Base-by-base conservation (phyloP, 2,888 invertebrate species). In the Aethes cnicana region DNA sequence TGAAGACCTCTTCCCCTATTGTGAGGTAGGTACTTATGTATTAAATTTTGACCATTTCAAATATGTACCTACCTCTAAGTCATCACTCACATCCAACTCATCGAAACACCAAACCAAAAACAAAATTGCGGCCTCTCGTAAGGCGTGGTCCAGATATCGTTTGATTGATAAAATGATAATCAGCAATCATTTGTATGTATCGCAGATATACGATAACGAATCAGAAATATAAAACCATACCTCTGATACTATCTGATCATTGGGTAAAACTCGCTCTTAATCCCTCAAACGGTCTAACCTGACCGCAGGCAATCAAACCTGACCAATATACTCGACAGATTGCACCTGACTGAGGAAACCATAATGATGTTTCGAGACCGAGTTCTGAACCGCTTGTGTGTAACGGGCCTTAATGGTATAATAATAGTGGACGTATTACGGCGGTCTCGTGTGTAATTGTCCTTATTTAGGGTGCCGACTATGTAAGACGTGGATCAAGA, bases 401-500 rank as follows among this genome's bases (percentile, higher is more conserved):
- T 81, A 82, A 82, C 82, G 81, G 71, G 61, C 66, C 61, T 67
- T 81, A 81, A 82, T 81, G 75, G 70, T 63, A 76, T 77, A 81
- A 81, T 82, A 78, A 77, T 76, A 67, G 69, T 59, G 61, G 68
- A 61, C 56, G 63, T 58, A 63, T 66, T 67, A 68, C 60, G 57
- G 59, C 61, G 66, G 71, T 77, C 75, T 74, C 74, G 72, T 80
- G 75, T 79, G 77, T 77, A 78, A 78, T 77, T 77, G 71, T 66
- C 68, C 66, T 67, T 72, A 71, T 66, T 61, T 66, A 53, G 58
- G 63, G 66, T 66, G 64, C 59, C 54, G 26, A 36, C 36, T 37
- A 12, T 20, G n/a, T n/a, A 43, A 17, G 30, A 16, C 21, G 2
- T 30, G 28, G 11, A 50, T 12, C 11, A 30, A n/a, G 4, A 9